Base-by-base conservation (phyloP, 2,888 invertebrate species). In the Cordilura impudica region DNA sequence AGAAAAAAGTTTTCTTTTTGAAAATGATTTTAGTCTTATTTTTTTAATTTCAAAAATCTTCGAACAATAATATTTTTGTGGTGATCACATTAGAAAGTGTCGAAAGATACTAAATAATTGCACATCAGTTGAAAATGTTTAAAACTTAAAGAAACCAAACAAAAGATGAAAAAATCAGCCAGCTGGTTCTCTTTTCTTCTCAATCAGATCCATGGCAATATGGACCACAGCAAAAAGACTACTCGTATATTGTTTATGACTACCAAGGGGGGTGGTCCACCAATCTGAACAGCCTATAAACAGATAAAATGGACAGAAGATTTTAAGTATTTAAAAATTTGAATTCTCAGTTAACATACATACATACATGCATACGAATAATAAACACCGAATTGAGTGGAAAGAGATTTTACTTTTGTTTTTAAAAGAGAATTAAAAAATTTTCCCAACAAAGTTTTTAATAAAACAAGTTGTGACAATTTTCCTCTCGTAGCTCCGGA, bases 401-500 rank as follows among this genome's bases (percentile, higher is more conserved):
- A n/a, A n/a, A 39, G 35, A 39, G 35, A 39, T 39, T 39, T 39
- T 4, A n/a, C 4, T 39, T 67, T 47, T 67, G 14, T 71, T 45
- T 45, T 61, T 4, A 43, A 53, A 29, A 71, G 47, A 63, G 10
- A 4, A 35, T 49, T 3, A 49, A 19, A 21, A 49, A 19, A 51
- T 29, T 7, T 29, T 18, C 10, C 61, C 31, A 47, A 43, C 19
- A 60, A 29, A 29, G 4, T n/a, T n/a, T 39, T 39, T 4, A 47
- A 14, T 21, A 56, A 18, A 49, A 47, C n/a, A 16, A 65, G 43
- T 73, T 56, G 58, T 80, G 43, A 54, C 39, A 60, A 49, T 43
- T 43, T 49, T 14, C 45, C 26, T 69, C 45, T 61, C 29, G 29
- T 79, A 86, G 87, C 86, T 85, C 85, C 85, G 86, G 84, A 84